A percentile compares a stretch with the other conserved stretches of the same genome.
Conservation (phyloP, 2,113 vertebrate species). For the Empidonax alnorum region DNA sequence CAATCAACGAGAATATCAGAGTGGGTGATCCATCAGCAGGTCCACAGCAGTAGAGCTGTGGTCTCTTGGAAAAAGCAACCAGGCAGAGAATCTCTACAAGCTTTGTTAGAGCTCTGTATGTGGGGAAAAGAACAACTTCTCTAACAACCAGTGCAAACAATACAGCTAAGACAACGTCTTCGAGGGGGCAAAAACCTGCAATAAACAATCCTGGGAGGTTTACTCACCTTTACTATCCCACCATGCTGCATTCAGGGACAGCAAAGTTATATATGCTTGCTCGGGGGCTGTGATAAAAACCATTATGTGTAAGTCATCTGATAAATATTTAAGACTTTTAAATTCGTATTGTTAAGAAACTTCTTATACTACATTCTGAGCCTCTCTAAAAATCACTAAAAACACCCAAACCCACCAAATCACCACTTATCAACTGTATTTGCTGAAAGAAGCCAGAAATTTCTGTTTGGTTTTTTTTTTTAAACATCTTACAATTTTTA, state of each 20-base stretch:
- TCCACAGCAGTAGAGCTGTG: background rate
- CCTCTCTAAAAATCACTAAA: background rate
- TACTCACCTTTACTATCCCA: slow-evolving; percentile 1
- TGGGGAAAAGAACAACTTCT: background rate
- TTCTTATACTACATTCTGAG: background rate
- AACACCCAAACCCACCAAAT: background rate
- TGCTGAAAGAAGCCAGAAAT: background rate
- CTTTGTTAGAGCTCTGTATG: background rate
- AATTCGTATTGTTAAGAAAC: background rate
- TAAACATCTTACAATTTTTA: background rate
- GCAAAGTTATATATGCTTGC: background rate
- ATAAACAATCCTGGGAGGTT: background rate
- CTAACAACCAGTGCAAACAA: background rate
- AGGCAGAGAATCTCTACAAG: background rate
- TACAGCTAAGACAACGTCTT: background rate
- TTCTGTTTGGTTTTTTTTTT: background rate
- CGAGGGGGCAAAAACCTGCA: background rate
- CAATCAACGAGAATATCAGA: background rate
- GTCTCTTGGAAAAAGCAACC: background rate
- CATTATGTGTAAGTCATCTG: background rate
- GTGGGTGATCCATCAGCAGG: background rate
- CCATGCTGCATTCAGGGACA: slow-evolving; percentile 3
- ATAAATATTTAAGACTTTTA: background rate
- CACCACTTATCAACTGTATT: background rate
- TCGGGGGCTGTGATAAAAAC: background rate